Base-by-base conservation (phyloP, 2,888 invertebrate species). In the Leptopterna dolabrata region DNA sequence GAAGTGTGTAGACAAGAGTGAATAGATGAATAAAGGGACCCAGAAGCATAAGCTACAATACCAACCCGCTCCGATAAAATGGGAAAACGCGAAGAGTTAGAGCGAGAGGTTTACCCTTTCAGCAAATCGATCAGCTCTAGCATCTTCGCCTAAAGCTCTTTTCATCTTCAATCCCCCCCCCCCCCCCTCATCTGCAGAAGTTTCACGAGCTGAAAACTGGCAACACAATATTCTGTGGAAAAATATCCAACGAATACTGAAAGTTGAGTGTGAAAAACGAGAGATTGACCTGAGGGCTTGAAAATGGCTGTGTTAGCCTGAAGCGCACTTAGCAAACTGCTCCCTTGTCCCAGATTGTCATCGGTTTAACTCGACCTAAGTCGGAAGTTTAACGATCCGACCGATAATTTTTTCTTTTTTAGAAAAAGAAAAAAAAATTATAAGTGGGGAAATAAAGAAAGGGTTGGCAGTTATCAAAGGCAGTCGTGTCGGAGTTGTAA, bases 271-370 rank as follows among this genome's bases (percentile, higher is more conserved):
- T 36, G 63, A 63, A 63, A 63, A 63, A 63, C 24, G 63, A 63
- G 73, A 73, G 19, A 36, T 73, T 36, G 36, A 41, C 73, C 73
- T 41, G 73, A 30, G 41, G 73, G 73, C 73, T 30, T 36, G 30
- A 41, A 73, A 73, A 36, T 41, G 73, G 73, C 36, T 73, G 36
- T 7, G 73, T 63, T 63, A 11, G 73, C 73, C 41, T 16, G 73
- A 36, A 29, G 73, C 73, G 73, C 73, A 73, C 73, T 73, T 36
- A 73, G 73, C 73, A 73, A 73, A 41, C 73, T 41, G 73, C 73
- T 73, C 73, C 19, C 41, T 30, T 73, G 30, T 73, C 73, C 73
- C 73, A 30, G 73, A 41, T 73, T 73, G 73, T 73, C 73, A 36
- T 41, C 73, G 73, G 36, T 73, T 73, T 73, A 73, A 73, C 73